Evolutionary conservation across 2,888 invertebrate genomes (phyloP).

Genomic region (Temnothorax unifasciatus): DNA sequence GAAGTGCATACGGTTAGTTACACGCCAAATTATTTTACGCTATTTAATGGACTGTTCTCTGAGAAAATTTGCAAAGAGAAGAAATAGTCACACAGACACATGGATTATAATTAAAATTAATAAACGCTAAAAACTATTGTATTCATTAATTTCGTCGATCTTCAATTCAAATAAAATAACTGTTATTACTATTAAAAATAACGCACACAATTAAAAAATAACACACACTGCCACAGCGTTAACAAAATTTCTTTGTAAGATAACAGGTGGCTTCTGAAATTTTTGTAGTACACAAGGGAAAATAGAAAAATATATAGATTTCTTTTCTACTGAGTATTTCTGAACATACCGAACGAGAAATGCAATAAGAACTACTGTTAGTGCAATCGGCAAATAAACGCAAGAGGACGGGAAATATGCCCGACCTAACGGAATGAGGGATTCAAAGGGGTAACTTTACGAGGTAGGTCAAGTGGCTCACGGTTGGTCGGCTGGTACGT

Average conservation of each 20-base stretch:
- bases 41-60: background rate
- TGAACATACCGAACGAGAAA: background rate
- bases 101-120: background rate
- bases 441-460: slow-evolving; percentile 53
- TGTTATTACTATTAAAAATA: background rate
- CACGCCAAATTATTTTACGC: slow-evolving; percentile 33
- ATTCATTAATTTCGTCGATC: background rate
- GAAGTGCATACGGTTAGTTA: slow-evolving; percentile 53
- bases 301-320: background rate
- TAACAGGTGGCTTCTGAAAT: background rate
- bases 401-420: slow-evolving; percentile 15
- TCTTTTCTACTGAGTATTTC: background rate
- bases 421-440: slow-evolving; percentile 17
- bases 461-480: slow-evolving; percentile 66
- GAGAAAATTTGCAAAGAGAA: background rate
- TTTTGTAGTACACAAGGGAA: background rate
- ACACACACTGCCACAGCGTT: background rate
- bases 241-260: background rate
- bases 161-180: background rate
- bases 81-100: background rate
- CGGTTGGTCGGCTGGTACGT: slow-evolving; percentile 39
- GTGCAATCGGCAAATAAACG: slow-evolving; percentile 31
- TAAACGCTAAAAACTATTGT: background rate
- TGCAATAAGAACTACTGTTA: slow-evolving; percentile 23
- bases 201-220: background rate